phyloP scores from a whole-genome alignment of 2,113 vertebrate species.

The Felis chaus region DNA sequence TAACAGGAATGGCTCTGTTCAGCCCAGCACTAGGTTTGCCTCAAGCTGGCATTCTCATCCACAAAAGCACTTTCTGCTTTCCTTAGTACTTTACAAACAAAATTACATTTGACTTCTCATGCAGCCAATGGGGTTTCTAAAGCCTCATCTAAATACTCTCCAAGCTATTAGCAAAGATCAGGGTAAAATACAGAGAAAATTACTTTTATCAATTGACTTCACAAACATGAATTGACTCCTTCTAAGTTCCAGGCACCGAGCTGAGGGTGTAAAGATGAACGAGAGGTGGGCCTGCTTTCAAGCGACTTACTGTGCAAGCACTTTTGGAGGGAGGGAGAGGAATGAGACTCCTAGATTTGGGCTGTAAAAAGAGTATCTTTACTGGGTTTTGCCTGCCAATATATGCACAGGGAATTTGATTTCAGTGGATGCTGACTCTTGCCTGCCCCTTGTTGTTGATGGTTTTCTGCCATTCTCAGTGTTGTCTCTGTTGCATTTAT shows the following conservation, averaged over 20 bases:
- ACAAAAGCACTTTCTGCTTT: slow-evolving; percentile 19
- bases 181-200: slow-evolving; percentile 28
- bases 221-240: not conserved
- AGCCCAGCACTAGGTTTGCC: not conserved
- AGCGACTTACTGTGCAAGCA: not conserved
- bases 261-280: not conserved
- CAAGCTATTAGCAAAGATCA: slow-evolving; percentile 10
- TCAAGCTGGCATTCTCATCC: not conserved
- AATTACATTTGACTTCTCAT: not conserved
- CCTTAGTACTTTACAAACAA: slow-evolving; percentile 15
- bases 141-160: slow-evolving; percentile 11
- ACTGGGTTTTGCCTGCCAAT: not conserved
- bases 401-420: not conserved
- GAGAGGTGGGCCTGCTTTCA: not conserved
- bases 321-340: not conserved
- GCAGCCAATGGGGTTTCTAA: not conserved
- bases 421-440: not conserved
- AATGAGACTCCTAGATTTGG: not conserved
- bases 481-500: not conserved
- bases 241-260: not conserved
- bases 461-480: not conserved
- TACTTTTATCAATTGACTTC: not conserved
- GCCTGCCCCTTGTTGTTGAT: not conserved
- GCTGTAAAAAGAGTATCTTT: not conserved
- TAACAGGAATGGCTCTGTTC: not conserved